Conservation (phyloP, 1,140 invertebrate species). For the Drosophila parabipectinata region DNA sequence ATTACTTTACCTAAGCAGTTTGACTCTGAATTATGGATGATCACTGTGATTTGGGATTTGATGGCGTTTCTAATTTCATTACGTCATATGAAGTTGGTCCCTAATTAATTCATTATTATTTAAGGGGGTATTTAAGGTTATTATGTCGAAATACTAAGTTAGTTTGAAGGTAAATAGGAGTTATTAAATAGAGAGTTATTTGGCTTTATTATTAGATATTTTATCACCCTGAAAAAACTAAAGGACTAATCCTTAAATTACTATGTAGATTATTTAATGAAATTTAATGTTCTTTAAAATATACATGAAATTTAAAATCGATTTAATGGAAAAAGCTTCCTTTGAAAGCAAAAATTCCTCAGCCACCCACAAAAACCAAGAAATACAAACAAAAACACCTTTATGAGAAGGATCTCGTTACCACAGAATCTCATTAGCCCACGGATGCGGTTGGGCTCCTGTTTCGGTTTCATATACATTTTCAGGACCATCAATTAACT, state of each 20-base stretch:
- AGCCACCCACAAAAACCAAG: background rate
- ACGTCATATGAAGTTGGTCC: background rate
- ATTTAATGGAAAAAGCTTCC: background rate
- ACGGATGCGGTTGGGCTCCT: background rate
- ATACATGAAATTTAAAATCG: background rate
- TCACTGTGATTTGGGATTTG: slow-evolving; percentile 13
- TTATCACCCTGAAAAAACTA: no score
- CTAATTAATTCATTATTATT: background rate
- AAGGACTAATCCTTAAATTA: no score
- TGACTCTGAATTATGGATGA: slow-evolving; percentile 31
- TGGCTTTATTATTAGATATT: no score
- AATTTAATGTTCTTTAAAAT: background rate
- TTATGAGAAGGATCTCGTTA: slow-evolving; percentile 1
- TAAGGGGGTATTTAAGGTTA: background rate
- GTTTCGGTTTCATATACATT: slow-evolving; percentile 11
- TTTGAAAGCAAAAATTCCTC: background rate
- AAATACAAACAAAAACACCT: no score
- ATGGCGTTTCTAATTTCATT: background rate
- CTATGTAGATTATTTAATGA: no score
- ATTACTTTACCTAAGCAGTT: slow-evolving; percentile 37
- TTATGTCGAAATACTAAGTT: background rate
- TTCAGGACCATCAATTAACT: slow-evolving; percentile 38
- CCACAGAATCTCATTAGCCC: slow-evolving; percentile 16
- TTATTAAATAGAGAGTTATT: no score
- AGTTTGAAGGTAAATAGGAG: no score